Percentiles rank a stretch among this genome's conserved stretches.
phyloP scores from a whole-genome alignment of 2,113 vertebrate genomes.

The Zapornia atra region DNA sequence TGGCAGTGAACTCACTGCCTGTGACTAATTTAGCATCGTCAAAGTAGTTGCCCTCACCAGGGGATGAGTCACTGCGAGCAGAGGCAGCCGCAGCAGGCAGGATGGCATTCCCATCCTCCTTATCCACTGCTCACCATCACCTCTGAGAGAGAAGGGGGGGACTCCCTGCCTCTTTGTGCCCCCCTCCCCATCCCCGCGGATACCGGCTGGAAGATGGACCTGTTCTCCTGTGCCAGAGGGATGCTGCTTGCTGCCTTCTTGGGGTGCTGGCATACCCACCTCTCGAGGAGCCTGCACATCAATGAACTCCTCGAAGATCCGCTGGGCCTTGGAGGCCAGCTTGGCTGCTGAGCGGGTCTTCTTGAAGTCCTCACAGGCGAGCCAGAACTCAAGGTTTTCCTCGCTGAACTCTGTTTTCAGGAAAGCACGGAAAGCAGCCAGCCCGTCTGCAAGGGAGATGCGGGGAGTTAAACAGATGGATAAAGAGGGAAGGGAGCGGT shows the following conservation, averaged over 20 bases:
- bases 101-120: not conserved
- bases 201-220: not conserved
- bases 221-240: rapidly evolving
- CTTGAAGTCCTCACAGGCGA: constrained; percentile 95
- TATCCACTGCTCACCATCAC: not conserved
- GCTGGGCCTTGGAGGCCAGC: constrained; percentile 85
- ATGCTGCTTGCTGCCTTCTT: not conserved
- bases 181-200: too few relatives aligned
- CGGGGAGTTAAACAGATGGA: not conserved
- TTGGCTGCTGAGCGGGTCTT: constrained; percentile 83
- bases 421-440: constrained; percentile 92
- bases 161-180: not conserved
- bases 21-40: not conserved
- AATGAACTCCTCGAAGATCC: constrained; percentile 94
- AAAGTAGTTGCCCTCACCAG: not conserved
- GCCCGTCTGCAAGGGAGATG: constrained; percentile 80
- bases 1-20: not conserved
- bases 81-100: not conserved
- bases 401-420: constrained; percentile 95
- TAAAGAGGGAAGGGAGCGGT: not conserved
- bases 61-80: not conserved
- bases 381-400: constrained; percentile 97
- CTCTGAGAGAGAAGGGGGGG: not conserved
- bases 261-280: constrained; percentile 70
- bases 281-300: constrained; percentile 91